phyloP scores from a whole-genome alignment of 1,140 invertebrate species.

The Tetranychus cinnabarinus region DNA sequence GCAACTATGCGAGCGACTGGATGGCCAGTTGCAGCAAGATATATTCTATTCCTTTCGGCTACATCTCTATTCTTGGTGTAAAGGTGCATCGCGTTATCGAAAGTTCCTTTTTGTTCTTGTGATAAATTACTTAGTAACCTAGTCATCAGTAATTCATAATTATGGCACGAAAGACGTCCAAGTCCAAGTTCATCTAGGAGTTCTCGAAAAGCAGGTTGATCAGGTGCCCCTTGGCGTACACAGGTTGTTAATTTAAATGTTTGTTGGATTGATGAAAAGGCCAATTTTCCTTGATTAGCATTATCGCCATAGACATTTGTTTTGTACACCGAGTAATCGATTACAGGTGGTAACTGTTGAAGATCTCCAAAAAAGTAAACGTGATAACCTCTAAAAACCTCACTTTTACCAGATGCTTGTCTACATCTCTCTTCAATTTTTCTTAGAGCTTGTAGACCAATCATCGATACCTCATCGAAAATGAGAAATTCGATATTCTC shows the following conservation, averaged over 20 bases:
- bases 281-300: neutral
- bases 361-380: neutral
- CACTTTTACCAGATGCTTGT: neutral
- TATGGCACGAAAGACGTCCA: neutral
- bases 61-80: neutral
- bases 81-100: neutral
- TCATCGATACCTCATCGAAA: neutral
- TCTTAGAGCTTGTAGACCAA: neutral
- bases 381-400: neutral
- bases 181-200: neutral
- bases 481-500: neutral
- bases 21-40: neutral
- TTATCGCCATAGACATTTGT: neutral
- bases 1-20: neutral
- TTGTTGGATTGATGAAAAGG: neutral
- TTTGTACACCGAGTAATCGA: neutral
- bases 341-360: neutral
- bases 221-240: neutral
- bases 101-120: neutral
- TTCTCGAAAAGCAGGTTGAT: neutral
- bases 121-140: neutral
- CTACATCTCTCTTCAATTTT: neutral
- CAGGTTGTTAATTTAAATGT: neutral
- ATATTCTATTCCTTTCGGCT: neutral
- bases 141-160: neutral